Evolutionary conservation across 2,797 vertebrate genomes (phyloP).

Genomic region (Oreonectes daqikongensis): DNA sequence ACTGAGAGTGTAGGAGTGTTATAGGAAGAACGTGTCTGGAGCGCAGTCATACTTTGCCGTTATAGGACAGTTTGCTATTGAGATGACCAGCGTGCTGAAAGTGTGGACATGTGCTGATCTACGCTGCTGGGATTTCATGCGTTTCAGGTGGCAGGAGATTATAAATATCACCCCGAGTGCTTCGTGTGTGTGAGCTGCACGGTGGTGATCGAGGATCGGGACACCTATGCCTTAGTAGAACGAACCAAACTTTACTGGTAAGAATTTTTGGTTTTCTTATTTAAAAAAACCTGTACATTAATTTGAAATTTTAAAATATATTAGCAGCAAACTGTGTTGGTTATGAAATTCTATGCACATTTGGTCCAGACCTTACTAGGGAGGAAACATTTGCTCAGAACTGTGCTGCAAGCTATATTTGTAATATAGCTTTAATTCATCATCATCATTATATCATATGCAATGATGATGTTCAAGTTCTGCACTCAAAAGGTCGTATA

Average conservation of each 20-base stretch:
- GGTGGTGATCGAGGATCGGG: slow-evolving; percentile 93
- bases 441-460: too few species aligned
- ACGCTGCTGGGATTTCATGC: not conserved
- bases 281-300: too few species aligned
- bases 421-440: too few species aligned
- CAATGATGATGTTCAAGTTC: too few species aligned
- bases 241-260: slow-evolving; percentile 94
- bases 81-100: not conserved
- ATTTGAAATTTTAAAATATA: too few species aligned
- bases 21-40: not conserved
- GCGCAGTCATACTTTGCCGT: not conserved
- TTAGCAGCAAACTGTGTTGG: too few species aligned
- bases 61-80: not conserved
- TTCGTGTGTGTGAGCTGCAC: slow-evolving; percentile 97
- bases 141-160: slow-evolving; percentile 91
- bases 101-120: slow-evolving; percentile 5
- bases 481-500: not conserved
- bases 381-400: too few species aligned
- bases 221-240: slow-evolving; percentile 92
- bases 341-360: too few species aligned
- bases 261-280: slow-evolving; percentile 58
- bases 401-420: too few species aligned
- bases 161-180: slow-evolving; percentile 97
- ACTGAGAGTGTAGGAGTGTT: not conserved
- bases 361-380: not conserved